Conservation (phyloP, 2,113 vertebrate genomes). For the Thunnus maccoyii region DNA sequence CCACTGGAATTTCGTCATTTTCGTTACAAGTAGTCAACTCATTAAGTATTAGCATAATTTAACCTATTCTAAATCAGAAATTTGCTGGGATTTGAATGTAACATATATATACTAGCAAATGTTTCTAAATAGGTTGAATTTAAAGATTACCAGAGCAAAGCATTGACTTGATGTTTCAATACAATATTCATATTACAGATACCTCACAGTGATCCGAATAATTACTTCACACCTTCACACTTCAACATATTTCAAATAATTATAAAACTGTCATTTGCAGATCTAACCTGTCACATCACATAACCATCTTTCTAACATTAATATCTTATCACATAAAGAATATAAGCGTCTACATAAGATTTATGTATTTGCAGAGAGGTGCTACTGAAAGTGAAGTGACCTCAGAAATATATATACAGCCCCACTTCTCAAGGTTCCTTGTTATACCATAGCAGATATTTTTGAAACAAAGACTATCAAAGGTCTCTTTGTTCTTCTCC, state of each 20-base stretch:
- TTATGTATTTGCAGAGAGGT: neutral
- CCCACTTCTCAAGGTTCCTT: constrained; percentile 8
- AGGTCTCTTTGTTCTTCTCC: constrained; percentile 14
- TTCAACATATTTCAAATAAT: constrained; percentile 32
- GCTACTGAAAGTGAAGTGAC: neutral
- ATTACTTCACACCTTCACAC: constrained; percentile 13
- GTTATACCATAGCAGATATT: neutral
- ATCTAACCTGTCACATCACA: constrained; percentile 5
- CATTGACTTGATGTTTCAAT: neutral
- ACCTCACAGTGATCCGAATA: constrained; percentile 19
- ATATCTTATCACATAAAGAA: constrained; percentile 9
- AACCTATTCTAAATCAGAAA: constrained; percentile 17
- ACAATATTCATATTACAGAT: constrained; percentile 5
- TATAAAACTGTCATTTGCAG: constrained; percentile 1
- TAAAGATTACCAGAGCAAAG: neutral
- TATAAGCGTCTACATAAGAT: neutral
- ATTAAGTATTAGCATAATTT: constrained; percentile 13
- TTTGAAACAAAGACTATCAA: constrained; percentile 27
- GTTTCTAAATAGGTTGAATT: neutral
- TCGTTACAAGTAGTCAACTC: neutral
- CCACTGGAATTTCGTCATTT: constrained; percentile 23
- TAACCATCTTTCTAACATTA: neutral
- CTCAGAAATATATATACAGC: neutral
- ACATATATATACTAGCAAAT: neutral
- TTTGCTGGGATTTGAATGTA: neutral